Evolutionary conservation across 53 echinoderm and acorn worm species (phyloP).

Genomic region (Pentamera pediparva): DNA sequence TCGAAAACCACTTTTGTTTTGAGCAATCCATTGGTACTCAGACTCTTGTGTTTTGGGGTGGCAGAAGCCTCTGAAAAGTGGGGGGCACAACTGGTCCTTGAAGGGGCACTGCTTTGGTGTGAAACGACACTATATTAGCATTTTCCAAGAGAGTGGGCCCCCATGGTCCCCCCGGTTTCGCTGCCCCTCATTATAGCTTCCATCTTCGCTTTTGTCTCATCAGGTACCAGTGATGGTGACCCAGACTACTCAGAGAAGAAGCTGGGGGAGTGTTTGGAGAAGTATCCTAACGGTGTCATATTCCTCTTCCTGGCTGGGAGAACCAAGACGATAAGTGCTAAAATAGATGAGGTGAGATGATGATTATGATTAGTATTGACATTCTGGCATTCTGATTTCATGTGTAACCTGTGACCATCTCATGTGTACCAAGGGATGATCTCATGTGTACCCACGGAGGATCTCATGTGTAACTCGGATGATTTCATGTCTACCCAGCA

Average conservation of each 20-base stretch:
- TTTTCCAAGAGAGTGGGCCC: no score
- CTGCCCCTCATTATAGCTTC: background rate
- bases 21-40: no score
- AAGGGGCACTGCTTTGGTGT: no score
- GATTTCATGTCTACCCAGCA: no score
- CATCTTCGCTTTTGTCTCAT: no score
- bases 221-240: slow-evolving; percentile 96
- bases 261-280: slow-evolving; percentile 67
- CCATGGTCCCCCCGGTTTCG: no score
- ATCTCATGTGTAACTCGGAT: no score
- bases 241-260: slow-evolving; percentile 55
- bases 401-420: background rate
- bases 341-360: slow-evolving; percentile 69
- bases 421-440: no score
- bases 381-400: background rate
- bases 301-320: slow-evolving; percentile 85
- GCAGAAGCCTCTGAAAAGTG: no score
- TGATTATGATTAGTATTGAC: background rate
- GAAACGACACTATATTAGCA: no score
- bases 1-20: background rate
- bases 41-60: no score
- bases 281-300: slow-evolving; percentile 90
- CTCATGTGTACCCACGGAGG: no score
- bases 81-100: background rate
- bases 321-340: slow-evolving; percentile 84